These are phyloP conservation scores for Notolabrus celidotus DNA, from an alignment of 2,797 vertebrate species.

Conservation along the genomic window DNA sequence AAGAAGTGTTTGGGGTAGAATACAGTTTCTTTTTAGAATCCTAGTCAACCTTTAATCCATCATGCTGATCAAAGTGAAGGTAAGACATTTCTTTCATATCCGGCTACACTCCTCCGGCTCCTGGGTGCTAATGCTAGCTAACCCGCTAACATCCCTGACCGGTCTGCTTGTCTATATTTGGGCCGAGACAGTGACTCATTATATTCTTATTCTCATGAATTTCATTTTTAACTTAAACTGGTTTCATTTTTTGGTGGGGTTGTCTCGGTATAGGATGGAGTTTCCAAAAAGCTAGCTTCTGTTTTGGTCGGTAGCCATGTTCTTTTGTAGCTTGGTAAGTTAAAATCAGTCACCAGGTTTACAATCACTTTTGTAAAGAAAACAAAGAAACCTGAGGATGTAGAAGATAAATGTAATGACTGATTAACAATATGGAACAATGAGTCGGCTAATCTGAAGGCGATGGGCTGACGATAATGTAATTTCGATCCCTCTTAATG, in stretches of 20 bases:
- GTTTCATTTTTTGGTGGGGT: fast-evolving
- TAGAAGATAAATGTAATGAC: no score
- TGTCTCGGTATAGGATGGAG: fast-evolving
- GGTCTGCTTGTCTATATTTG: conserved; percentile 6
- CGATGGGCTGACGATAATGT: no score
- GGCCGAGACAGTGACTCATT: neutral
- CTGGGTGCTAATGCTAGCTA: neutral
- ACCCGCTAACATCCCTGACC: conserved; percentile 33
- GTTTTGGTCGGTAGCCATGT: neutral
- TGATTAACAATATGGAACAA: no score
- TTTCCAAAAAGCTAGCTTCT: neutral
- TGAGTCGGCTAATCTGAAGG: no score
- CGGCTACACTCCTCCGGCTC: neutral
- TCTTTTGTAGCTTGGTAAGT: conserved; percentile 19
- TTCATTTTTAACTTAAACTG: fast-evolving
- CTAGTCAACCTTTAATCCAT: conserved; percentile 41
- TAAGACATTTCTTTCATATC: conserved; percentile 38
- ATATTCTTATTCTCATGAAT: neutral
- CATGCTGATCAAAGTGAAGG: conserved; percentile 89
- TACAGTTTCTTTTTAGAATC: neutral
- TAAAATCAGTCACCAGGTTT: neutral
- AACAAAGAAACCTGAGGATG: no score
- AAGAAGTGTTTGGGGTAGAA: conserved; percentile 10
- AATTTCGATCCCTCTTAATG: no score
- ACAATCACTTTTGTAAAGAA: no score